Base-by-base conservation (phyloP, 2,797 vertebrate species). In the Lophius americanus region DNA sequence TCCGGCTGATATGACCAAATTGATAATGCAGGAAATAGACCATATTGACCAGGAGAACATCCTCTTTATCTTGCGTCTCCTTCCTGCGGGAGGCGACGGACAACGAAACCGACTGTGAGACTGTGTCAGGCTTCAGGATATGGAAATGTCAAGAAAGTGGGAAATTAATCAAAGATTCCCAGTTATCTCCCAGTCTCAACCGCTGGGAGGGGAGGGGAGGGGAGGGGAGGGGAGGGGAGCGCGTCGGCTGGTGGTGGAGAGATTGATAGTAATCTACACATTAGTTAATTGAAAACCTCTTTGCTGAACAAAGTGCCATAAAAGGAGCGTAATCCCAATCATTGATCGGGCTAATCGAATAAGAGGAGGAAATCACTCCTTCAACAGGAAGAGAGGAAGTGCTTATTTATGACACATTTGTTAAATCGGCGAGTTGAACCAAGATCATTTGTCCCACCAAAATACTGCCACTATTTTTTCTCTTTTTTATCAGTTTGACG, bases 211-310 rank as follows among this genome's bases (percentile, higher is more conserved):
- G 23, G 23, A 23, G 23, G 23, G 23, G 23, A 23, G 23, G 23
- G 23, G 23, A 23, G 23, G 23, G 23, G 23, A 23, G 23, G 2
- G 57, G 76, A 69, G 60, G 56, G 76, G 72, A 68, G 68, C 47
- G 60, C 73, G 79, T 69, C 52, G 78, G 72, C 77, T 59, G 51
- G 43, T 52, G 68, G 60, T 63, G 49, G 59, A 81, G 75, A 92
- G 93, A 93, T 92, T 91, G 94, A 95, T 94, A 87, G 78, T 91
- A 92, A 95, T 95, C 94, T 93, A 74, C 84, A 91, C 92, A 94
- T 95, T 94, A 94, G 91, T 93, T 95, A 94, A 95, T 94, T 93
- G 93, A 92, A 94, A 94, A 91, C 86, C 92, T 93, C 89, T 94
- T 93, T 92, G 90, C 84, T 67, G 68, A 84, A 82, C 86, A 83